Base-by-base conservation (phyloP, 1,140 invertebrate genomes). In the Zaprionus africanus region DNA sequence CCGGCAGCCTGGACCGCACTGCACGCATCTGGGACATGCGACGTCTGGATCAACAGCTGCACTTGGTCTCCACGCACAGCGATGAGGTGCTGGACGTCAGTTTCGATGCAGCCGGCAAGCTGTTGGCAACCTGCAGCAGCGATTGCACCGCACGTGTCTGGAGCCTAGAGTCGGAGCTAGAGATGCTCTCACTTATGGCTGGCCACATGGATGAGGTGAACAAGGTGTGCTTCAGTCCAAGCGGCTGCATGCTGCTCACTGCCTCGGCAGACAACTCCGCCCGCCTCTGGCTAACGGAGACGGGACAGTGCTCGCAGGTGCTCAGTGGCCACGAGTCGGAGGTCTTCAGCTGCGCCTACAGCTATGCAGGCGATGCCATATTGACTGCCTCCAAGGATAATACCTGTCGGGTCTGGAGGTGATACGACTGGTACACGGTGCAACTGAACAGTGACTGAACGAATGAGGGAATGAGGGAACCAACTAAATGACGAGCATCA, bases 221-320 rank as follows among this genome's bases (percentile, higher is more conserved):
- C 4, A 97, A 97, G 94, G 95, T 97, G 7, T 96, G 95, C 91
- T 97, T 97, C 93, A 97, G 96, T 93, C 96, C 96, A 9, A 95
- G 95, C 49, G 96, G 96, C 4, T 94, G 94, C 11, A 94, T 95
- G 72, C 85, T 97, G 17, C 92, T 97, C 75, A 96, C 96, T 0
- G 96, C 96, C 2, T 97, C 96, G 38, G 94, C 95, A 9, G 97
- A 97, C 84, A 94, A 94, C 65, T 96, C 95, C 7, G 95, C 96
- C 0, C 93, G 96, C n/a, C 79, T 97, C 5, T 97, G 97, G 97
- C 95, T 96, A 64, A 92, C 95, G 0, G 94, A 95, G 43, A 95
- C 94, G 1, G 96, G 96, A 0, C 93, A 94, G 41, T 96, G 96
- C 79, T 93, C 95, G 1, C 95, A 96, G 93, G 94, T 96, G 11